Evolutionary conservation across 64 coral and sea anemone species (phyloP).

Genomic region (Actinia equina): DNA sequence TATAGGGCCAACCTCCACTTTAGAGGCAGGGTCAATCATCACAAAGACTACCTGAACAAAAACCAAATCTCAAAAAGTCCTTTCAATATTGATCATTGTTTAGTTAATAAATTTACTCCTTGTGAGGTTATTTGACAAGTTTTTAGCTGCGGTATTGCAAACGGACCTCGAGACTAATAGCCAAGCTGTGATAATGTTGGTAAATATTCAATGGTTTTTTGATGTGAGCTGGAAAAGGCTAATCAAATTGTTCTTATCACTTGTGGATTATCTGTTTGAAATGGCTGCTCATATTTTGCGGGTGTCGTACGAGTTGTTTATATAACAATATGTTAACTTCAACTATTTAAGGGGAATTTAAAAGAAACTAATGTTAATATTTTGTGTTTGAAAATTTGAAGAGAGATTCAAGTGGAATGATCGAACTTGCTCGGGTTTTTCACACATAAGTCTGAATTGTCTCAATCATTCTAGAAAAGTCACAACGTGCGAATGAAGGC

Average conservation of each 20-base stretch:
- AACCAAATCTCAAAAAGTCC: background rate
- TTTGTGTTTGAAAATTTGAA: background rate
- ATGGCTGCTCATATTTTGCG: background rate
- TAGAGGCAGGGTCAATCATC: background rate
- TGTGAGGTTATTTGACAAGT: background rate
- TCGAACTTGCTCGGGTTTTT: background rate
- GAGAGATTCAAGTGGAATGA: background rate
- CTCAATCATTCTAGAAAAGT: background rate
- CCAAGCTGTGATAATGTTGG: background rate
- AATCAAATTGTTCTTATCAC: background rate
- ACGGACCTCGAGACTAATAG: background rate
- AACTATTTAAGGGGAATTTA: background rate
- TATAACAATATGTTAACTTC: constrained; percentile 2
- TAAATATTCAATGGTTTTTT: background rate
- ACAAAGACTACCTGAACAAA: background rate
- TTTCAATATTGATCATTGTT: constrained; percentile 2
- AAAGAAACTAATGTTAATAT: background rate
- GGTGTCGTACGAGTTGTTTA: background rate
- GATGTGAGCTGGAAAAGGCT: background rate
- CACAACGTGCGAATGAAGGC: background rate
- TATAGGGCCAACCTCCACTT: background rate
- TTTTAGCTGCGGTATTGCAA: background rate
- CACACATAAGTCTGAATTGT: background rate
- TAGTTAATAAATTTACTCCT: background rate
- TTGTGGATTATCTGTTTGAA: background rate